Conservation (phyloP, 2,888 invertebrate species). For the Nomada fabriciana region DNA sequence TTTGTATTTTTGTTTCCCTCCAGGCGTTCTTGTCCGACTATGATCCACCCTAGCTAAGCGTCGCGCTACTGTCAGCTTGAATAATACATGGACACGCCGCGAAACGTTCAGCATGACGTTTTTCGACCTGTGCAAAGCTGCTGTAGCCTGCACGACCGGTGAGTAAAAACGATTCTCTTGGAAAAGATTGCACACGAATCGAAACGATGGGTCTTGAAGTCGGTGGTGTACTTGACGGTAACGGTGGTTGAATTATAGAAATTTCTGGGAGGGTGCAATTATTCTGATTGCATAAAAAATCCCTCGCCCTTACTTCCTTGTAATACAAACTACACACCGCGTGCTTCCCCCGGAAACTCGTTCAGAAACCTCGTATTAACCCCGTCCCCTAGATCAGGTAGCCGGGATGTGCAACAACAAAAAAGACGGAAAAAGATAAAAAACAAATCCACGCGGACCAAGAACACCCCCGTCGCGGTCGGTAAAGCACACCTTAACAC, state of each 20-base stretch:
- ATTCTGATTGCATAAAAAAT: not conserved
- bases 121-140: conserved; percentile 59
- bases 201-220: not conserved
- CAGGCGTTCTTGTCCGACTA: conserved; percentile 59
- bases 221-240: not conserved
- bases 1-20: conserved; percentile 65
- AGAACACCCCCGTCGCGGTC: conserved; percentile 63
- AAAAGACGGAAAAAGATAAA: no score
- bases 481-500: conserved; percentile 80
- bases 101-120: conserved; percentile 75
- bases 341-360: no score
- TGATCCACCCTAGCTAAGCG: conserved; percentile 67
- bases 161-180: conserved; percentile 4
- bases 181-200: not conserved
- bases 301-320: not conserved
- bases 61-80: conserved; percentile 80
- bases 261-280: no score
- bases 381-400: not conserved
- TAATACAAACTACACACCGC: no score
- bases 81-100: conserved; percentile 81
- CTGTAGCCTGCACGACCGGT: not conserved
- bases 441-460: conserved; percentile 14
- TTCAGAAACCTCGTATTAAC: not conserved
- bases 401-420: no score
- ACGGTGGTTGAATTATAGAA: not conserved